Evolutionary conservation across 2,113 vertebrate species (phyloP).

Genomic region (Typhlomys cinereus): DNA sequence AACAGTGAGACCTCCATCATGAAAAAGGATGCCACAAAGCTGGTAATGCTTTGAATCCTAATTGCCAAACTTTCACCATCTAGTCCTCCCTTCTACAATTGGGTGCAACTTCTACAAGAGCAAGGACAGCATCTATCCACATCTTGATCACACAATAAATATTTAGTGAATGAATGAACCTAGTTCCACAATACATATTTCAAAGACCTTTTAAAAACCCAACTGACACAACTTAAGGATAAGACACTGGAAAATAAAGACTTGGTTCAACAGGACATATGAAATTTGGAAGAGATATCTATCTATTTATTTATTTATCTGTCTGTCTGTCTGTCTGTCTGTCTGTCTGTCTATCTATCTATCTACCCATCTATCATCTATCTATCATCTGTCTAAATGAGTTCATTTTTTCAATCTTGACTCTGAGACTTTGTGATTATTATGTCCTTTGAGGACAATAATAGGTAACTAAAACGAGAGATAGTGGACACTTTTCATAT

Average conservation of each 20-base stretch:
- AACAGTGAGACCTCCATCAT: not conserved
- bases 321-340: too few species aligned
- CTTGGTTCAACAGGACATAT: constrained; percentile 7
- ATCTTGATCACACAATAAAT: not conserved
- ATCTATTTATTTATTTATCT: too few species aligned
- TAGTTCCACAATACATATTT: not conserved
- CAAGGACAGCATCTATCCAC: not conserved
- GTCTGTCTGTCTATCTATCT: too few species aligned
- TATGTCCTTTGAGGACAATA: not conserved
- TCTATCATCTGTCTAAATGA: too few species aligned
- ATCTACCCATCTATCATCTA: too few species aligned
- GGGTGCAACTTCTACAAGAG: not conserved
- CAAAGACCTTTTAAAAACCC: constrained; percentile 48
- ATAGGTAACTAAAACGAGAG: not conserved
- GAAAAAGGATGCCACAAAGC: not conserved
- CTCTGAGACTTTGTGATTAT: not conserved
- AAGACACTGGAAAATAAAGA: not conserved
- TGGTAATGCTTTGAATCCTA: not conserved
- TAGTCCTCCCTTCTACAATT: not conserved
- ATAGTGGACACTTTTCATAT: not conserved
- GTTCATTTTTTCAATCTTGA: constrained; percentile 24
- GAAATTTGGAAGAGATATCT: not conserved
- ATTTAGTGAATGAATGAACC: not conserved
- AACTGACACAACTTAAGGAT: not conserved
- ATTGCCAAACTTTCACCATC: not conserved